A percentile compares a stretch with the other conserved stretches of the same genome.
phyloP scores from a whole-genome alignment of 2,888 invertebrate genomes.

The Philaethria dido region DNA sequence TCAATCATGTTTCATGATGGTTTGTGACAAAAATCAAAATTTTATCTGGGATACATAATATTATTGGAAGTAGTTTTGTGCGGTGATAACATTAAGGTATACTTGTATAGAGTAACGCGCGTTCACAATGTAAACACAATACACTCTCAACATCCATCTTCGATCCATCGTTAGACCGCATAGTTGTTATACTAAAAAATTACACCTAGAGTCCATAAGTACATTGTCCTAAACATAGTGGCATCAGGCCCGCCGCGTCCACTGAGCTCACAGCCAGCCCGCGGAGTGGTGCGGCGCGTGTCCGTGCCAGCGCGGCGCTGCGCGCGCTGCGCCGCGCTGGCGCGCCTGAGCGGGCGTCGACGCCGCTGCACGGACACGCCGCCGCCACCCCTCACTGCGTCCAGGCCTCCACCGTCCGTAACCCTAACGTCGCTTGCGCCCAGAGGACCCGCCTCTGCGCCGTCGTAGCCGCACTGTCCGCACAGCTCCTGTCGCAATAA shows the following conservation, averaged over 20 bases:
- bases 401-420: constrained; percentile 33
- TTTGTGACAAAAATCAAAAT: background rate
- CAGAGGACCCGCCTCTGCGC: constrained; percentile 32
- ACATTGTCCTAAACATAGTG: background rate
- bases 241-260: background rate
- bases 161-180: background rate
- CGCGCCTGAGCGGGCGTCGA: constrained; percentile 34
- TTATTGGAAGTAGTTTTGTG: constrained; percentile 8
- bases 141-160: too few relatives aligned
- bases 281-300: constrained; percentile 86
- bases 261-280: constrained; percentile 84
- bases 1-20: background rate
- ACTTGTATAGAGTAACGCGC: background rate
- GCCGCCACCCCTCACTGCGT: constrained; percentile 30
- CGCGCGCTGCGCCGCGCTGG: constrained; percentile 79
- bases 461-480: constrained; percentile 47
- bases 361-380: constrained; percentile 38
- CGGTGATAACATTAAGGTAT: background rate
- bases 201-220: background rate
- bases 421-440: constrained; percentile 28
- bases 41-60: background rate
- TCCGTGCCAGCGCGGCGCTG: constrained; percentile 85
- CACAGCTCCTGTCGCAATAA: constrained; percentile 42
- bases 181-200: background rate
- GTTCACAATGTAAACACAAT: background rate